Evolutionary conservation across 2,113 vertebrate genomes (phyloP).

Genomic region (Mesembrinibis cayennensis): DNA sequence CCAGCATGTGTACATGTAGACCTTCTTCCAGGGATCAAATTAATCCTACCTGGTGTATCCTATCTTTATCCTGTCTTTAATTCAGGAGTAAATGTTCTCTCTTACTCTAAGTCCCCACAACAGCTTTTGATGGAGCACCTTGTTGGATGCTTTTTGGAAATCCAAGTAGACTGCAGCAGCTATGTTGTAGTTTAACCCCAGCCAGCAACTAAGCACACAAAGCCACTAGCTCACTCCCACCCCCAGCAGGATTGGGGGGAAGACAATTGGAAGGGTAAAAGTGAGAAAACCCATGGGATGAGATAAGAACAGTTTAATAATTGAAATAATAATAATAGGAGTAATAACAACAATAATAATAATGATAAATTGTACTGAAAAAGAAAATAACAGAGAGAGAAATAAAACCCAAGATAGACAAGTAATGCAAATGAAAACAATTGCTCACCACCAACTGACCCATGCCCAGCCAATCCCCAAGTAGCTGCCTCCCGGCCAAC

Average conservation of each 20-base stretch:
- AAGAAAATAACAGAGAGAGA: background rate
- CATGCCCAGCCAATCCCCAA: rapidly evolving
- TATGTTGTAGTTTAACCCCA: background rate
- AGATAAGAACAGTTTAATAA: background rate
- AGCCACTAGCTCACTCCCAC: background rate
- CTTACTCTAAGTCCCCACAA: background rate
- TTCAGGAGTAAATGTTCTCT: background rate
- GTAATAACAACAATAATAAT: too few relatives aligned
- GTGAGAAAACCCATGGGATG: background rate
- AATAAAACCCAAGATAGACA: background rate
- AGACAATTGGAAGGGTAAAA: background rate
- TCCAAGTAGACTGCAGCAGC: background rate
- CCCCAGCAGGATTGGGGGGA: rapidly evolving
- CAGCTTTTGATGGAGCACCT: background rate
- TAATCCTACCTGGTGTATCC: background rate
- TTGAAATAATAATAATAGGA: background rate
- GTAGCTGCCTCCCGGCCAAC: background rate
- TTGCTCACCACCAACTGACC: background rate
- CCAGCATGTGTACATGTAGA: background rate
- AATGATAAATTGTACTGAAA: background rate
- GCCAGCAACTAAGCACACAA: background rate
- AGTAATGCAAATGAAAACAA: background rate
- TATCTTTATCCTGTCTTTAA: background rate
- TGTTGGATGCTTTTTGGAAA: background rate
- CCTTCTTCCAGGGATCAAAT: background rate